These are phyloP conservation scores for Drosophila melanosoma DNA, from an alignment of 2,888 invertebrate genomes.

Conservation along the genomic window DNA sequence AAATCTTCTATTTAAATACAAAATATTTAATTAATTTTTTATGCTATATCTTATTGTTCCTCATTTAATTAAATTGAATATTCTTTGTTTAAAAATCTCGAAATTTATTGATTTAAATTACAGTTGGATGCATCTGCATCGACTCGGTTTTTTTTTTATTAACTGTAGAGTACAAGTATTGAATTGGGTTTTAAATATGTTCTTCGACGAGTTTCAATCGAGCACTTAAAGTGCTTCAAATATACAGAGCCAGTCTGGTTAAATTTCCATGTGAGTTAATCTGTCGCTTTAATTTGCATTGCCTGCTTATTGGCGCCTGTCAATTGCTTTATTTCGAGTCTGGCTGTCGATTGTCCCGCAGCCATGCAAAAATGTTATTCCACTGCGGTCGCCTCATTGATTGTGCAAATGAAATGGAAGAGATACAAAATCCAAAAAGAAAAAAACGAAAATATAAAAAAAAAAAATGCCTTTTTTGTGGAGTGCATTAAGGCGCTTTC, in stretches of 20 bases:
- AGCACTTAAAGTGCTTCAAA: constrained; percentile 5
- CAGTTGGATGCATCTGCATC: neutral
- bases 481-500: constrained; percentile 11
- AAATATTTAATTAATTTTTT: neutral
- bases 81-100: too few species aligned
- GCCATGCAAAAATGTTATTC: constrained; percentile 45
- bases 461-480: constrained; percentile 11
- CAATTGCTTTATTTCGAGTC: constrained; percentile 48
- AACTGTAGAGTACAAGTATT: neutral
- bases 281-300: constrained; percentile 53
- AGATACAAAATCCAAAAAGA: constrained; percentile 14
- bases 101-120: neutral
- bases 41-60: neutral
- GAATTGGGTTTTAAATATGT: neutral
- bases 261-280: constrained; percentile 35
- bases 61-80: too few species aligned
- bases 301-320: constrained; percentile 37
- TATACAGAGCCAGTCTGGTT: constrained; percentile 2
- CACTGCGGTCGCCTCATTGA: constrained; percentile 63
- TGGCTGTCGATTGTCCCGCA: constrained; percentile 8
- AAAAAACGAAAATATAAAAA: constrained; percentile 26
- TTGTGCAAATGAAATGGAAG: constrained; percentile 56
- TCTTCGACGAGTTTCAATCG: neutral
- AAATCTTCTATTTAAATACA: neutral
- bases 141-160: neutral